Evolutionary conservation across 2,797 vertebrate species (phyloP), one percentile per base, ranked within the genome.

Genomic region (Sebastes hubbsi): DNA sequence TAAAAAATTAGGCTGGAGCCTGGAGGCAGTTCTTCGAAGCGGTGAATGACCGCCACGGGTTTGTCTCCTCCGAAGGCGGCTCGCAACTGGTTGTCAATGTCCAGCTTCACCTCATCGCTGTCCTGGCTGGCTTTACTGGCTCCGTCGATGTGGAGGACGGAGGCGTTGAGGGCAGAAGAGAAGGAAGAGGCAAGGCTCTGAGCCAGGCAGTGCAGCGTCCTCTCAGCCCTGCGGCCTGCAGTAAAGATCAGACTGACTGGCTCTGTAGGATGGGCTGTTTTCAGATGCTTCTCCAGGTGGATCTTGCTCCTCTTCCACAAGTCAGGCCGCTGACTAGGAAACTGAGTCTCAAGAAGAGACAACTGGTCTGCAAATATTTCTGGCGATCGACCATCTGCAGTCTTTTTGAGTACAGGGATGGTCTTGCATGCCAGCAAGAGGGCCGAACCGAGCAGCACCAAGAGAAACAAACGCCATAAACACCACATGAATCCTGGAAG

Each of bases 1-100:
- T 99, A 99, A 89, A 99, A 99, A 87, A 99, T 99, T 54, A 99
- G 94, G 1, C 97, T 97, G 85, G 97, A 96, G 29, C 95, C 96
- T 0, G 97, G 96, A 0, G 98, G 98, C 55, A 99, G 93, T 78
- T 96, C 94, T 61, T 98, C 98, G 0, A 99, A 96, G 66, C 70
- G 96, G 38, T 99, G 96, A 13, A 99, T 86, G 46, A 99, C 96
- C 0, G 96, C 98, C 5, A 92, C 97, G 0, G 92, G 94, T 78
- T 71, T 77, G 62, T 95, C 95, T 0, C 92, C 93, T 18, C 89
- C 84, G 80, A 99, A 99, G 0, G 97, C 97, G 1, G 72, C 52
- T 36, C 73, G 94, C 65, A 99, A 88, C 74, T 95, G 90, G 4
- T 2, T 1, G 88, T 99, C 98, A 0, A 99, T 93, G 18, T 96